Evolutionary conservation across 1,140 invertebrate species (phyloP).

Genomic region (Acromyrmex echinatior): DNA sequence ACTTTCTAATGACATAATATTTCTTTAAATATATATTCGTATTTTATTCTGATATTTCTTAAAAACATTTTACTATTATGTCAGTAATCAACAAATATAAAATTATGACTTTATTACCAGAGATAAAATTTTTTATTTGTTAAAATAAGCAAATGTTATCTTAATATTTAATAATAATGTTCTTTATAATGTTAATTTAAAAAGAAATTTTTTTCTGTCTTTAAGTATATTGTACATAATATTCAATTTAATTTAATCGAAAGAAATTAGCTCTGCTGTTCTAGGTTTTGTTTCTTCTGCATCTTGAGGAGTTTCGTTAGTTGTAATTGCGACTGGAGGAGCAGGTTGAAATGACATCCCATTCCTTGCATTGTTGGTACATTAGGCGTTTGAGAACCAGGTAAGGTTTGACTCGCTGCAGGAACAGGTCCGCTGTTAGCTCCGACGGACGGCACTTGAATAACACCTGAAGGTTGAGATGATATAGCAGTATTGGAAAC

Average conservation of each 20-base stretch:
- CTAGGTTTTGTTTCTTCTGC: slow-evolving; percentile 79
- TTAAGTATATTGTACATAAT: slow-evolving; percentile 63
- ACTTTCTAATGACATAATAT: slow-evolving; percentile 13
- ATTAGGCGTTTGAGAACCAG: slow-evolving; percentile 55
- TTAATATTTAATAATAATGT: background rate
- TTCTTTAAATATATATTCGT: slow-evolving; percentile 2
- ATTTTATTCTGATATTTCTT: slow-evolving; percentile 22
- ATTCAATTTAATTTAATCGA: slow-evolving; percentile 77
- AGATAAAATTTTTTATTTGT: slow-evolving; percentile 7
- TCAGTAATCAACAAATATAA: slow-evolving; percentile 25
- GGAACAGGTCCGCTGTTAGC: slow-evolving; percentile 48
- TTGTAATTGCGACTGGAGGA: slow-evolving; percentile 53
- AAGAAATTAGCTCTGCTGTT: slow-evolving; percentile 84
- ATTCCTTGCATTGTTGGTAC: slow-evolving; percentile 65
- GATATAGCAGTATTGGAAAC: slow-evolving; percentile 64
- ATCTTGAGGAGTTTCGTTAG: slow-evolving; percentile 60
- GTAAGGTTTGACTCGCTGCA: slow-evolving; percentile 51
- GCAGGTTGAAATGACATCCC: slow-evolving; percentile 64
- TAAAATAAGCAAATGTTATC: slow-evolving; percentile 22
- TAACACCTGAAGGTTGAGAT: slow-evolving; percentile 59
- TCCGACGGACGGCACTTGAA: slow-evolving; percentile 62
- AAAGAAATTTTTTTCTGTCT: slow-evolving; percentile 6
- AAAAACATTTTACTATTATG: slow-evolving; percentile 31
- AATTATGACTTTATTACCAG: slow-evolving; percentile 24
- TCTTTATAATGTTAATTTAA: slow-evolving; percentile 33